Percentiles rank a stretch among this genome's conserved stretches.
Evolutionary conservation across 2,113 vertebrate genomes (phyloP).

Genomic region (Myanophis thanlyinensis): DNA sequence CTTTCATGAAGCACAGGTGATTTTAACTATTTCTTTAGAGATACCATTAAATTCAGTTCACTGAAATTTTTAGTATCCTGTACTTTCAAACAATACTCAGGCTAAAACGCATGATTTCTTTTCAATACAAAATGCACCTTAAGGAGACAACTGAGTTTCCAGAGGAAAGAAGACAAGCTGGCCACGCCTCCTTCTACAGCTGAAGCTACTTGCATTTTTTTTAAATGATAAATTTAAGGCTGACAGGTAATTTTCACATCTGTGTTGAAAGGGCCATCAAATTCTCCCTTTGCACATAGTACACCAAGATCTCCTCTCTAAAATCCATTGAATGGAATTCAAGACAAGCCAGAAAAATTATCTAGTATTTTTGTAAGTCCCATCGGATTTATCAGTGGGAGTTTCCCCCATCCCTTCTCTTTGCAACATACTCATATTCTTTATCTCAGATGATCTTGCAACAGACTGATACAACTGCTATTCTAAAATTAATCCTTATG

Average conservation of each 20-base stretch:
- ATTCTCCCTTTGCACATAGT: neutral
- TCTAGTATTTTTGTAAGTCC: neutral
- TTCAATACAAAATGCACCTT: neutral
- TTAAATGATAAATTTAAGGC: neutral
- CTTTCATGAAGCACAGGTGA: neutral
- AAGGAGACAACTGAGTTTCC: neutral
- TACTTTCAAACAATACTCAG: neutral
- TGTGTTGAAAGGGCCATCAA: neutral
- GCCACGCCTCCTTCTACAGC: neutral
- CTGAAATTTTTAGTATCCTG: neutral
- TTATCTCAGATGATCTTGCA: neutral
- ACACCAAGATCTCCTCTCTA: neutral
- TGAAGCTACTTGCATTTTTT: neutral
- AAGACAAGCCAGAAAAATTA: neutral
- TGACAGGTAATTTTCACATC: neutral
- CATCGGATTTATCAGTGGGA: neutral
- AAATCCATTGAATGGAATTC: neutral
- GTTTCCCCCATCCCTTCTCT: neutral
- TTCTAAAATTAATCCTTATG: slow-evolving; percentile 9
- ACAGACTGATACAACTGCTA: neutral
- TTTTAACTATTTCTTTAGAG: neutral
- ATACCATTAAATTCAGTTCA: neutral
- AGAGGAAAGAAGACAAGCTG: neutral
- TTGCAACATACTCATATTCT: neutral
- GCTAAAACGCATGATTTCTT: neutral